Conservation (phyloP, 1,140 invertebrate genomes). For the Nasonia longicornis region DNA sequence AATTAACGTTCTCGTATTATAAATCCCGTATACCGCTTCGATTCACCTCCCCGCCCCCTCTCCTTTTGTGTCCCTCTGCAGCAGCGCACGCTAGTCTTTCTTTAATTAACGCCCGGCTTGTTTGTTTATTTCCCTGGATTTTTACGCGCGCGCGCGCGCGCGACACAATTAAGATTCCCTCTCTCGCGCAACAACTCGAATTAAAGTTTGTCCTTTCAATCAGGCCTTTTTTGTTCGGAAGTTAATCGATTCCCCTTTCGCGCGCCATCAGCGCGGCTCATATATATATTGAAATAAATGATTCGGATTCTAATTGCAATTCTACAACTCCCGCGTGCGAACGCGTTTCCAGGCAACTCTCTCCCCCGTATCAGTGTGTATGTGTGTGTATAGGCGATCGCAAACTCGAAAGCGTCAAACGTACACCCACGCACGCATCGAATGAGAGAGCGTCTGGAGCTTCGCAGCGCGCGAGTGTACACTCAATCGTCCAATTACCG, state of each 20-base stretch:
- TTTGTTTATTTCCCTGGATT: background rate
- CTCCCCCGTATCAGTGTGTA: background rate
- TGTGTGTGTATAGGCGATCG: background rate
- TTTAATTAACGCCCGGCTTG: background rate
- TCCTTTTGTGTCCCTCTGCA: too few species aligned
- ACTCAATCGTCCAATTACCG: constrained; percentile 43
- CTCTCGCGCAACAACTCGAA: constrained; percentile 35
- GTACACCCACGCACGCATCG: background rate
- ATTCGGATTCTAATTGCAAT: constrained; percentile 15
- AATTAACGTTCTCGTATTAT: background rate
- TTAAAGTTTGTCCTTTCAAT: constrained; percentile 22
- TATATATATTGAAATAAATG: constrained; percentile 19
- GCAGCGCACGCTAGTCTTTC: too few species aligned
- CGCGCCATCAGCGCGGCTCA: background rate
- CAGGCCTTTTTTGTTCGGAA: background rate
- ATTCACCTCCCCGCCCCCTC: too few species aligned
- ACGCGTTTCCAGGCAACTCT: background rate
- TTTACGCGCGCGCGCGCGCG: background rate
- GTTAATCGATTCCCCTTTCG: background rate
- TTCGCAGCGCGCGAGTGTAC: background rate
- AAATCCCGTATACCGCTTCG: too few species aligned
- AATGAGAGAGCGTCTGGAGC: background rate
- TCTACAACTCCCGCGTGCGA: background rate
- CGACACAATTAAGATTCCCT: background rate
- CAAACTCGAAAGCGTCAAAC: constrained; percentile 40